Evolutionary conservation across 64 coral and sea anemone species (phyloP), one percentile per base, ranked within the genome.

Genomic region (Hydrozoanthus tunicans): DNA sequence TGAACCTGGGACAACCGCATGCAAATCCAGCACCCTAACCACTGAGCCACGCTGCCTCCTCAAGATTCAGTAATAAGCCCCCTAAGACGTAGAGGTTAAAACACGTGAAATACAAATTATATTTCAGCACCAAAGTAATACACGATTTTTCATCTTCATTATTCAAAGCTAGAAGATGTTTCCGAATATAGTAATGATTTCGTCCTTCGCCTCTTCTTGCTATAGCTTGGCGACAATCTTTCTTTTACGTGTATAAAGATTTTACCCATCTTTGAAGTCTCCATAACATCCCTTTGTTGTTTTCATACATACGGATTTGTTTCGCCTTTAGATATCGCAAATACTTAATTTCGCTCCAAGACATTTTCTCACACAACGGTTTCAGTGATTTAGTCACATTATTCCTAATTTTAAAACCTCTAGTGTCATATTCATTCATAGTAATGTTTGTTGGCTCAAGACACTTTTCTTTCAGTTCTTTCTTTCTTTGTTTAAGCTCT

Each of bases 271-370:
- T 86, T 4, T n/a, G 5, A 68, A 88, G 15, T 60, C 55, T 88
- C 69, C 69, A 59, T 53, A 74, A 43, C 0, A 59, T 43, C 43
- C 84, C 70, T 27, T 73, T 73, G 6, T 66, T 93, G 8, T 53
- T 53, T 9, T 56, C 11, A 57, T 91, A 65, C 77, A 91, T n/a
- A 20, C 66, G 83, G 12, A 82, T 90, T 64, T 96, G 95, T 66
- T 94, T 96, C 55, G 82, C 79, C 72, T 85, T 91, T 13, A 96
- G 79, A 69, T 94, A 96, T 17, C 90, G 86, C 9, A 94, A 70
- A 89, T 92, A 96, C 64, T 82, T 96, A 53, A 96, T 77, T 32
- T 96, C 95, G 64, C 82, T 83, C 95, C 95, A 96, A 7, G 89
- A 81, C 95, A 96, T 96, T 86, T 92, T 93, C 23, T 92, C 83